Base-by-base conservation (phyloP, 2,888 invertebrate genomes). In the Leucozona laternaria region DNA sequence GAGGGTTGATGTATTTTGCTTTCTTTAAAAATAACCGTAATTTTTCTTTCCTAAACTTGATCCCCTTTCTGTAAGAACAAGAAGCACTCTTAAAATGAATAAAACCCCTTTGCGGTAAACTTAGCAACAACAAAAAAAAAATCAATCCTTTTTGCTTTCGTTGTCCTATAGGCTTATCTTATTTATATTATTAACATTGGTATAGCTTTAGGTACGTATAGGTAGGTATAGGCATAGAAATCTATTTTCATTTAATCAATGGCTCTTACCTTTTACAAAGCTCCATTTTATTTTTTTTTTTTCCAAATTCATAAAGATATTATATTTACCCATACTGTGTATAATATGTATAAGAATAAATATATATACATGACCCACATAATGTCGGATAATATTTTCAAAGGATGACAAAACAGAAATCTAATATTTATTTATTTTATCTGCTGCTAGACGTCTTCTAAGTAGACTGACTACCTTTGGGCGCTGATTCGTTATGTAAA, bases 401-500 rank as follows among this genome's bases (percentile, higher is more conserved):
- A 55, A 40, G 71, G 66, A 82, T 82, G 82, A 82, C 82, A 68
- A 77, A 77, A 85, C 66, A 55, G 48, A 80, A 80, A 85, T 79
- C 68, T 72, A 85, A 79, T 85, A 80, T 77, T 80, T 85, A 85
- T 85, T 76, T 80, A 72, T 80, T 72, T 66, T 66, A 72, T 80
- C 80, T 76, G 57, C 50, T 45, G 53, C 45, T 53, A 58, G 64
- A 71, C 66, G 66, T 77, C 70, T 11, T 34, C 17, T 75, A 64
- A 60, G 60, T 58, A 75, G 68, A 43, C 31, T 71, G 68, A 43
- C 31, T 71, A 71, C 71, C 57, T 71, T 53, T 62, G 55, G 75
- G 75, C 75, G 60, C 79, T 79, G 84, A 84, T 84, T 84, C 48
- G 62, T 60, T 79, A 25, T 17, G 58, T 71, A 83, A 83, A 71